Evolutionary conservation across 2,888 invertebrate species (phyloP).

Genomic region (Drosophila neoperkinsi): DNA sequence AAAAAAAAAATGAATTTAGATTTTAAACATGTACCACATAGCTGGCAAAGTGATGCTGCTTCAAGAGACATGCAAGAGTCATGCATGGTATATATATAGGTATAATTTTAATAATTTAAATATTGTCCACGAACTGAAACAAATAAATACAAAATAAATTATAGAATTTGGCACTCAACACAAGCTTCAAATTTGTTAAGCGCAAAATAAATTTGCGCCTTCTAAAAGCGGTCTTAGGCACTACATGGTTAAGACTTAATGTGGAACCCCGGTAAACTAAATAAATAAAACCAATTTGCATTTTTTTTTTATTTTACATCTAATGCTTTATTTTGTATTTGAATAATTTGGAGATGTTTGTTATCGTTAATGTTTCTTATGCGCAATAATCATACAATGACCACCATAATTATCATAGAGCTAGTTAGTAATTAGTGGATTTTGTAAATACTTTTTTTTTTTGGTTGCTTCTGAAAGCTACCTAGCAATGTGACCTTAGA

Average conservation of each 20-base stretch:
- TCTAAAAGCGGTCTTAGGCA: not conserved
- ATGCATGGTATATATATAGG: too few relatives aligned
- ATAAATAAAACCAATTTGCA: constrained; percentile 25
- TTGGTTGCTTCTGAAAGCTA: constrained; percentile 17
- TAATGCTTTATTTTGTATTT: constrained; percentile 77
- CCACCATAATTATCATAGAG: constrained; percentile 63
- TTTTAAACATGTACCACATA: not conserved
- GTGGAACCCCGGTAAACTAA: constrained; percentile 4
- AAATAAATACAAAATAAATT: not conserved
- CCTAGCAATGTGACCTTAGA: constrained; percentile 11
- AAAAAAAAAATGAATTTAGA: constrained; percentile 1
- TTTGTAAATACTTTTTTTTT: constrained; percentile 33
- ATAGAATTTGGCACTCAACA: not conserved
- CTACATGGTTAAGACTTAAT: not conserved
- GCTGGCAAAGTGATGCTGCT: not conserved
- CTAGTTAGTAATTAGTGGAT: constrained; percentile 69
- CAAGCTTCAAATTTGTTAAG: not conserved
- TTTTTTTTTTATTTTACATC: constrained; percentile 70
- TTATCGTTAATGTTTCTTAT: constrained; percentile 54
- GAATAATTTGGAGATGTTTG: constrained; percentile 68
- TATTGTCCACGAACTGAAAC: not conserved
- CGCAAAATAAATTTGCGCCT: not conserved
- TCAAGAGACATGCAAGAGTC: not conserved
- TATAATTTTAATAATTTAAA: not conserved
- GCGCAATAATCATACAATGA: constrained; percentile 67